Evolutionary conservation across 2,797 vertebrate species (phyloP), one percentile per base, ranked within the genome.

Genomic region (Neosilurus mollespiculum): DNA sequence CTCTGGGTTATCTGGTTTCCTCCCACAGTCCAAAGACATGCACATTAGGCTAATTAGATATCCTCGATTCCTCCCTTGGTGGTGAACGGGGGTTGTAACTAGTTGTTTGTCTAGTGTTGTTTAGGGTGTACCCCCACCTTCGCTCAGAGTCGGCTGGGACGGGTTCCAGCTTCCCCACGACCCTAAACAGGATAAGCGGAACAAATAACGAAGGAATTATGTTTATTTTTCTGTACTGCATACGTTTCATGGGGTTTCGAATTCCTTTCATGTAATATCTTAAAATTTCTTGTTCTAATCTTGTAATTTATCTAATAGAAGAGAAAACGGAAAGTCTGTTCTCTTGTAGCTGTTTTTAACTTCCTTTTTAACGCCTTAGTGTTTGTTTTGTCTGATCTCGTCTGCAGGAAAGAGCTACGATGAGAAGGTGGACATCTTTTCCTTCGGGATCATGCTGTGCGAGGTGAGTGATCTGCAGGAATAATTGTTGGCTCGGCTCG

Each of bases 351-450:
- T 62, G 18, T 6, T 53, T 22, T 30, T 4, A 51, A 18, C 34
- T 22, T 24, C 62, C 22, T 78, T 12, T 80, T 22, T 71, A 59
- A 20, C 15, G 30, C 16, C 22, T 43, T 14, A 7, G 22, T 77
- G 61, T 85, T 34, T 66, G 67, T 24, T 79, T 72, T 83, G 49
- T 81, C 53, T 34, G 72, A 65, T 69, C 81, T 59, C 37, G 7
- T 14, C 80, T 70, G 22, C 91, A 99, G 98, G 98, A 64, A 96
- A 96, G 89, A 97, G 96, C 92, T 99, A 99, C 0, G 98, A 99
- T 22, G 98, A 99, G 91, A 97, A 96, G 88, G 98, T 99, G 81
- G 98, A 99, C 85, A 95, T 99, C 90, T 99, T 99, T 89, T 99
- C 98, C 86, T 99, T 99, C 0, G 98, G 98, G n/a, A 99, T 99